Conservation (phyloP, 2,113 vertebrate genomes). For the Gorsachius goisagi region DNA sequence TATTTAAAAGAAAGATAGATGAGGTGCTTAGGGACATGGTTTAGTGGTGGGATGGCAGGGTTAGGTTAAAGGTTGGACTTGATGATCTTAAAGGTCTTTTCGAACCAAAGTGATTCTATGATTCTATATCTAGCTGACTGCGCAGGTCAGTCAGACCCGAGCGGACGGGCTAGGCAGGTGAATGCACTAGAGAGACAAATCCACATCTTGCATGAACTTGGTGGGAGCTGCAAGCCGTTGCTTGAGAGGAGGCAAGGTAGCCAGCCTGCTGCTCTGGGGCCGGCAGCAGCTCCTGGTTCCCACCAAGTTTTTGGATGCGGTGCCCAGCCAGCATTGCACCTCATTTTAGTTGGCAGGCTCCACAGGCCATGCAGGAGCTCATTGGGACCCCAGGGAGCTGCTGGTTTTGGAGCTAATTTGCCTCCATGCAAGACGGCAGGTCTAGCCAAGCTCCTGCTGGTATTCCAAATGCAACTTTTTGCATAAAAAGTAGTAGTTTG, state of each 20-base stretch:
- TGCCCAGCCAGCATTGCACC: not conserved
- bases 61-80: no score
- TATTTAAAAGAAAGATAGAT: no score
- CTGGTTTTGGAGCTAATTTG: not conserved
- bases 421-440: not conserved
- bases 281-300: not conserved
- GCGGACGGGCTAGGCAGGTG: accelerated
- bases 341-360: not conserved
- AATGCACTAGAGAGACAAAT: not conserved
- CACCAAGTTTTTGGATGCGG: not conserved
- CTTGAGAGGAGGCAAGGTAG: not conserved
- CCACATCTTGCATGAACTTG: not conserved
- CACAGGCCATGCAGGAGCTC: not conserved
- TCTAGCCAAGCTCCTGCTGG: not conserved
- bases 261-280: not conserved
- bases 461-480: not conserved
- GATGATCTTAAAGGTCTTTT: no score
- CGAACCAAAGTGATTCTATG: no score
- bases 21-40: no score
- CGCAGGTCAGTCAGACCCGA: not conserved
- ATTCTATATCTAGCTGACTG: not conserved
- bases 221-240: not conserved
- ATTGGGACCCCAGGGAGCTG: not conserved
- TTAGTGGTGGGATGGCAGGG: no score
- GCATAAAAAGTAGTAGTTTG: not conserved